These are phyloP conservation scores for Melanostoma scalare DNA, from an alignment of 2,888 invertebrate species.

Conservation along the genomic window DNA sequence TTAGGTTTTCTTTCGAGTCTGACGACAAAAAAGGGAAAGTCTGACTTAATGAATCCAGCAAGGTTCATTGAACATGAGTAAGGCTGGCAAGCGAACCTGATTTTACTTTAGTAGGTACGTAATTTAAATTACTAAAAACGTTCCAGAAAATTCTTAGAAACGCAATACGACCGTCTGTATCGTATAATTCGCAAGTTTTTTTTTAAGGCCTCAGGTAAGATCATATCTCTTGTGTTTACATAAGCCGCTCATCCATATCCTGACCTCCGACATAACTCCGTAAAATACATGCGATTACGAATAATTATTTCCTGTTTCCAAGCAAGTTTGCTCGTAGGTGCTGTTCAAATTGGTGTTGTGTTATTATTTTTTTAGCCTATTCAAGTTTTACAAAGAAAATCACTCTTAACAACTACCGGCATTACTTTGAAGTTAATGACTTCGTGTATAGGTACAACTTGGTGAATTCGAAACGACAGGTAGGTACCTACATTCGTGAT, in stretches of 20 bases:
- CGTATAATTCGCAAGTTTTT: too few relatives aligned
- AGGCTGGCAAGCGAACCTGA: too few relatives aligned
- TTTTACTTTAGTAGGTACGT: too few relatives aligned
- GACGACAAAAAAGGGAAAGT: too few relatives aligned
- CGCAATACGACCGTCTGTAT: too few relatives aligned
- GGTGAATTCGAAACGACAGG: slow-evolving; percentile 51
- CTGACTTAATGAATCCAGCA: too few relatives aligned
- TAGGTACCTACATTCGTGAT: slow-evolving; percentile 30
- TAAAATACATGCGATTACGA: slow-evolving; percentile 64
- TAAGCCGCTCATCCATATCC: slow-evolving; percentile 44
- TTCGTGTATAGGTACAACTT: slow-evolving; percentile 58
- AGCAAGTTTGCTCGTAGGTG: slow-evolving; percentile 14
- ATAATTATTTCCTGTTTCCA: slow-evolving; percentile 67
- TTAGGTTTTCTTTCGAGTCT: too few relatives aligned
- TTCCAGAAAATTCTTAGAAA: too few relatives aligned
- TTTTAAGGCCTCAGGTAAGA: neutral
- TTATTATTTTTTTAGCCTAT: slow-evolving; percentile 15
- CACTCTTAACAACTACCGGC: slow-evolving; percentile 68
- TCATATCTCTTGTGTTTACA: slow-evolving; percentile 43
- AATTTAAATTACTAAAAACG: too few relatives aligned
- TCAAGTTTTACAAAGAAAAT: slow-evolving; percentile 52
- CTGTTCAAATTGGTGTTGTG: slow-evolving; percentile 48
- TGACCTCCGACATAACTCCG: slow-evolving; percentile 39
- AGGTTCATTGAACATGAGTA: too few relatives aligned
- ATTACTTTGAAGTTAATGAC: slow-evolving; percentile 62